Evolutionary conservation across 2,797 vertebrate genomes (phyloP), one percentile per base, ranked within the genome.

Genomic region (Sebastes melanostomus): DNA sequence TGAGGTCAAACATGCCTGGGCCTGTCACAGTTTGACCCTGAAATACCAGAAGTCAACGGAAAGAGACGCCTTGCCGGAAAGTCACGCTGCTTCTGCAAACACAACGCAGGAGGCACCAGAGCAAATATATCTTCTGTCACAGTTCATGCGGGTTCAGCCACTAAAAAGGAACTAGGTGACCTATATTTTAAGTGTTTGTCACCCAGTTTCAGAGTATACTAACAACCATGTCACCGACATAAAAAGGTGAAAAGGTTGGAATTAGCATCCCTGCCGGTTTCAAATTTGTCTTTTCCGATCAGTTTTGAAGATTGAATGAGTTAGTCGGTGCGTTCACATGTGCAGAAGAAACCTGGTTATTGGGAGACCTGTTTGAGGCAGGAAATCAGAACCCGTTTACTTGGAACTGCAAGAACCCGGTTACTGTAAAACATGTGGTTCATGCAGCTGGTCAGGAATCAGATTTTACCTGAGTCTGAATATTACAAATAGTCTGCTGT

Each of bases 1-100:
- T 56, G 1, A 5, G 70, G 77, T 82, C 83, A 91, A 81, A 92
- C 93, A 90, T 88, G 93, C 54, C 87, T 46, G 4, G 89, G 60
- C 92, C 68, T 92, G 92, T 68, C 50, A 3, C 50, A 30, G 36
- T 38, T 76, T 75, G 80, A 87, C 83, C 75, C 36, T 4, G 11
- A 79, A 75, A 77, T 20, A 78, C 61, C 65, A 66, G 2, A n/a
- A 66, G 81, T 79, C 75, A 78, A 63, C 3, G 12, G 46, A 72
- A 66, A 66, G 58, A 66, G 72, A 29, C 2, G 3, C 13, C 50
- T 29, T 7, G 18, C 22, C 46, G 25, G 25, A 8, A 29, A 71
- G 52, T 72, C 13, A 66, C 4, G 3, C 50, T 32, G 52, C 63
- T 75, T 89, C 20, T 63, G 81, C 74, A 86, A 91, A 88, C 81